phyloP scores from a whole-genome alignment of 2,888 invertebrate species.

The Eupsilia transversa region DNA sequence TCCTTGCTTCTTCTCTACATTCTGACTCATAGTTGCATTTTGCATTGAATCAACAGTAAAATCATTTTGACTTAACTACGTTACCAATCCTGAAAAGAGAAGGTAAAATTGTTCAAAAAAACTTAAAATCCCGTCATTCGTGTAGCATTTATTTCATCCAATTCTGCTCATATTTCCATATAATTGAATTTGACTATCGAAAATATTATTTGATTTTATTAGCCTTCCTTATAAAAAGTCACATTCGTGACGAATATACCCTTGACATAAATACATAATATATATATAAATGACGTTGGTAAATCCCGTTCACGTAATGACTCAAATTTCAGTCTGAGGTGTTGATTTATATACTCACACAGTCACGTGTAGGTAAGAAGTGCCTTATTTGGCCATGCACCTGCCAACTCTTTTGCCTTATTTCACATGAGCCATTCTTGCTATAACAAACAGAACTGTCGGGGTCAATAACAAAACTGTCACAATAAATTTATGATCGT shows the following conservation, averaged over 20 bases:
- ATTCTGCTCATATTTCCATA: background rate
- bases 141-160: too few relatives aligned
- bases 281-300: background rate
- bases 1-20: background rate
- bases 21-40: background rate
- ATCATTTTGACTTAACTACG: background rate
- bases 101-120: background rate
- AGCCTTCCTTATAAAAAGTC: slow-evolving; percentile 1
- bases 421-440: background rate
- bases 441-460: background rate
- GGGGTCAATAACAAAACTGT: background rate
- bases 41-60: background rate
- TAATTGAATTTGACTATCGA: background rate
- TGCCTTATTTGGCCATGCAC: background rate
- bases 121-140: background rate
- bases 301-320: slow-evolving; percentile 22
- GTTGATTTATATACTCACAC: slow-evolving; percentile 14
- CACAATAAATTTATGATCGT: background rate
- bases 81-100: background rate
- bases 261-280: slow-evolving; percentile 40
- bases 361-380: background rate
- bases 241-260: background rate
- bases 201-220: background rate
- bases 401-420: background rate
- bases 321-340: background rate